These are phyloP conservation scores for Luperina nickerlii DNA, from an alignment of 2,888 invertebrate species.

Conservation along the genomic window DNA sequence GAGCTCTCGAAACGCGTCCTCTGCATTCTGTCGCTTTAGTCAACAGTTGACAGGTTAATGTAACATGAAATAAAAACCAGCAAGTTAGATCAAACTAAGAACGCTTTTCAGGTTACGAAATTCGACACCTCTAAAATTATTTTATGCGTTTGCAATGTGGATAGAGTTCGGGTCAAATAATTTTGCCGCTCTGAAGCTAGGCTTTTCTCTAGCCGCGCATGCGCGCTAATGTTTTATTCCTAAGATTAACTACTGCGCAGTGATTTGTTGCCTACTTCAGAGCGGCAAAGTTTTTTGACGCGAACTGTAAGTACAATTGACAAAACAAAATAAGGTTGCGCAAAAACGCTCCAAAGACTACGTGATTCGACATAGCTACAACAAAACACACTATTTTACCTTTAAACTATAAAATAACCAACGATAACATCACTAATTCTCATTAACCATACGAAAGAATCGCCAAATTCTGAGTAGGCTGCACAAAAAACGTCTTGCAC, in stretches of 20 bases:
- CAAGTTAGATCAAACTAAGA: constrained; percentile 1
- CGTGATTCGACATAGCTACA: constrained; percentile 46
- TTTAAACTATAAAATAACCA: constrained; percentile 65
- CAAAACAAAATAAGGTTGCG: constrained; percentile 7
- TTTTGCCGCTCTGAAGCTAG: too few relatives aligned
- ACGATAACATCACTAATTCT: constrained; percentile 67
- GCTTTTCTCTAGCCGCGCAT: too few relatives aligned
- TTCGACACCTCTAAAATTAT: not conserved
- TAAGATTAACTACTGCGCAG: too few relatives aligned
- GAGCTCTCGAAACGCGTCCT: too few relatives aligned
- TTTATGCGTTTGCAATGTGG: not conserved
- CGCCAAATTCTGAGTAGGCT: constrained; percentile 78
- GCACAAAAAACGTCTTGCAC: constrained; percentile 74
- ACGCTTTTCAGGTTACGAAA: not conserved
- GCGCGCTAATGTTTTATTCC: too few relatives aligned
- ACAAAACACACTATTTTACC: constrained; percentile 46
- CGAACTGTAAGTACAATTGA: not conserved
- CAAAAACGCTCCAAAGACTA: constrained; percentile 33
- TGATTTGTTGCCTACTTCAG: too few relatives aligned
- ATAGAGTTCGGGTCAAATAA: too few relatives aligned
- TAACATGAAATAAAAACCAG: not conserved
- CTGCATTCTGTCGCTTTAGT: not conserved
- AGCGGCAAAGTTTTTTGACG: too few relatives aligned
- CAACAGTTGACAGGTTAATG: not conserved
- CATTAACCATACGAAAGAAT: constrained; percentile 69